These are phyloP conservation scores for Propithecus coquereli DNA, from an alignment of 2,113 vertebrate genomes.

Conservation along the genomic window DNA sequence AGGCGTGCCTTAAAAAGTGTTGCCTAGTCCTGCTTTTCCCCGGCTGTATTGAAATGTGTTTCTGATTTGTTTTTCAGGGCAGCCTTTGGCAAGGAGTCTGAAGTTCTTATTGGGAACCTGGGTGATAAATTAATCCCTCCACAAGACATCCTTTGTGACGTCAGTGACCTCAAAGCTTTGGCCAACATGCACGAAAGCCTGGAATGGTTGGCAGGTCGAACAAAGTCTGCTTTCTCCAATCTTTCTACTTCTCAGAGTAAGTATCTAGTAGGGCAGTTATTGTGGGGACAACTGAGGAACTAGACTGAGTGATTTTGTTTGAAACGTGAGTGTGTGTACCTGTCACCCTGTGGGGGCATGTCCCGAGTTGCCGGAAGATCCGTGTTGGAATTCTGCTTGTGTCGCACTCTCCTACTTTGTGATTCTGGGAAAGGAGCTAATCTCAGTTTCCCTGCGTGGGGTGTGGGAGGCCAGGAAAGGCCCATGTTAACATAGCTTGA, in stretches of 20 bases:
- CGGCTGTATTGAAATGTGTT: not conserved
- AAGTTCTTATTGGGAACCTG: conserved; percentile 97
- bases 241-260: conserved; percentile 89
- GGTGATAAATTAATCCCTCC: conserved; percentile 97
- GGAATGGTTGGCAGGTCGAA: conserved; percentile 94
- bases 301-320: not conserved
- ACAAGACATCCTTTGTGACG: conserved; percentile 95
- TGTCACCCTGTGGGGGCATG: fast-evolving
- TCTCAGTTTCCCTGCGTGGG: not conserved
- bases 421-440: not conserved
- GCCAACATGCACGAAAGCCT: conserved; percentile 98
- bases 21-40: not conserved
- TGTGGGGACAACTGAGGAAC: not conserved
- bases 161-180: conserved; percentile 96
- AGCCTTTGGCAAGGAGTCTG: conserved; percentile 96
- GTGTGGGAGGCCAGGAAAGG: not conserved
- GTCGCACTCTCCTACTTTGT: not conserved
- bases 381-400: not conserved
- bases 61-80: conserved; percentile 83
- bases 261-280: conserved; percentile 52
- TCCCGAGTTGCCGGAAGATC: not conserved
- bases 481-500: not conserved
- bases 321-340: not conserved
- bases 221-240: conserved; percentile 88
- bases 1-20: fast-evolving